A percentile compares a stretch with the other conserved stretches of the same genome.
Conservation (phyloP, 2,113 vertebrate species). For the Pelobates fuscus region DNA sequence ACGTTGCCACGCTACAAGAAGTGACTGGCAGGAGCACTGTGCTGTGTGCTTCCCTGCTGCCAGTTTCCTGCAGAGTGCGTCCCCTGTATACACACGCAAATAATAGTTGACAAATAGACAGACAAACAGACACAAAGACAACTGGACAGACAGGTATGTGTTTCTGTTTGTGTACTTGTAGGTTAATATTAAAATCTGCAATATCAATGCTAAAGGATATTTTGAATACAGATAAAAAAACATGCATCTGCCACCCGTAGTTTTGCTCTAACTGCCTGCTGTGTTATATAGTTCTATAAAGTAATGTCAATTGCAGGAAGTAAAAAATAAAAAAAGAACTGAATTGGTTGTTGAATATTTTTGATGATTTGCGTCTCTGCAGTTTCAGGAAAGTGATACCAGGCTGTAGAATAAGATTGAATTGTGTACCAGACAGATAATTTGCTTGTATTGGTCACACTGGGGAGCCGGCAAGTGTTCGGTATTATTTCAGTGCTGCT, state of each 20-base stretch:
- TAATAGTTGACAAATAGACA: too few species aligned
- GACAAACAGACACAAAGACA: too few species aligned
- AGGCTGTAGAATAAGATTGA: constrained; percentile 7
- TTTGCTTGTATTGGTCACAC: constrained; percentile 24
- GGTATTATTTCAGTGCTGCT: neutral
- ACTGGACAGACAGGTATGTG: too few species aligned
- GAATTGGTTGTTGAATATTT: constrained; percentile 18
- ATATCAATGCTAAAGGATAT: too few species aligned
- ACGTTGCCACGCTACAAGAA: too few species aligned
- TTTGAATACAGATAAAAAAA: too few species aligned
- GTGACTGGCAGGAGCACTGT: too few species aligned
- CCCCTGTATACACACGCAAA: too few species aligned
- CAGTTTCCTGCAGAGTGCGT: too few species aligned
- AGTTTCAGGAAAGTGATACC: constrained; percentile 10
- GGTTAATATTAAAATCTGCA: too few species aligned
- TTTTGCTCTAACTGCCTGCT: constrained; percentile 6
- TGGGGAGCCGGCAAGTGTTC: constrained; percentile 24
- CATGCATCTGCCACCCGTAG: neutral
- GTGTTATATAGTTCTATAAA: neutral
- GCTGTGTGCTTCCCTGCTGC: too few species aligned
- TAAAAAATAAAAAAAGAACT: neutral
- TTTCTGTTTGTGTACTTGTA: too few species aligned
- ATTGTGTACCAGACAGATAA: constrained; percentile 1
- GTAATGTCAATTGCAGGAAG: constrained; percentile 10
- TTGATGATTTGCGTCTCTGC: constrained; percentile 10